phyloP scores from a whole-genome alignment of 2,797 vertebrate species.

The Phoxinus dragarum region DNA sequence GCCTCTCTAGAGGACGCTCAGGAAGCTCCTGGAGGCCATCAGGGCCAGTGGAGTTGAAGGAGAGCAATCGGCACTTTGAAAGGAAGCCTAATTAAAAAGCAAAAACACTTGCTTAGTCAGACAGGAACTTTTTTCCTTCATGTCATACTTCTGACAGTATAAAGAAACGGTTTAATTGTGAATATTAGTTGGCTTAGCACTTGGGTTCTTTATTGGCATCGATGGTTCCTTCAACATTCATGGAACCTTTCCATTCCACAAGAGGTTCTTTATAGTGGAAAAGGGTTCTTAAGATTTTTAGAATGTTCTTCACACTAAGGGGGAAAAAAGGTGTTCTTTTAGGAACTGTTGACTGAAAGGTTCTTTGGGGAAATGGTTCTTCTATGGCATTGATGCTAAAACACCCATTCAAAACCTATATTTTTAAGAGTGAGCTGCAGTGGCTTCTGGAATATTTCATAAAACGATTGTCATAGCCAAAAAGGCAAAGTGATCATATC shows the following conservation, averaged over 20 bases:
- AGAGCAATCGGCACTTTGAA: conserved; percentile 26
- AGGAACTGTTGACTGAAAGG: too few relatives aligned
- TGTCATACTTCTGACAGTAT: conserved; percentile 42
- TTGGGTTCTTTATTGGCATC: too few relatives aligned
- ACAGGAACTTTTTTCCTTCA: conserved; percentile 17
- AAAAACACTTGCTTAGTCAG: conserved; percentile 41
- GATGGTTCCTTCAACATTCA: too few relatives aligned
- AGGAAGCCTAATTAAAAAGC: conserved; percentile 48
- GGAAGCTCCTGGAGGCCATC: conserved; percentile 38
- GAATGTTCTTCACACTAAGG: too few relatives aligned
- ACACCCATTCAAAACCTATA: too few relatives aligned
- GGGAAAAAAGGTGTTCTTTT: too few relatives aligned
- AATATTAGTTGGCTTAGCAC: background rate
- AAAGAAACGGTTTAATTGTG: conserved; percentile 27
- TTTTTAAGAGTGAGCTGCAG: background rate
- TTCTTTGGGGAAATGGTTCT: too few relatives aligned
- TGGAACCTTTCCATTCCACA: too few relatives aligned
- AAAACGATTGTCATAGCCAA: background rate
- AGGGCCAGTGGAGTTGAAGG: conserved; percentile 22
- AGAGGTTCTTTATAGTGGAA: too few relatives aligned
- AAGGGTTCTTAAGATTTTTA: too few relatives aligned
- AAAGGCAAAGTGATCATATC: background rate
- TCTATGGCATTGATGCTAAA: too few relatives aligned
- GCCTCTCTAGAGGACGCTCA: conserved; percentile 21
- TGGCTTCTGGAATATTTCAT: background rate